Percentiles rank a stretch among this genome's conserved stretches.
Evolutionary conservation across 1,140 invertebrate genomes (phyloP).

Genomic region (Bilobella aurantiaca): DNA sequence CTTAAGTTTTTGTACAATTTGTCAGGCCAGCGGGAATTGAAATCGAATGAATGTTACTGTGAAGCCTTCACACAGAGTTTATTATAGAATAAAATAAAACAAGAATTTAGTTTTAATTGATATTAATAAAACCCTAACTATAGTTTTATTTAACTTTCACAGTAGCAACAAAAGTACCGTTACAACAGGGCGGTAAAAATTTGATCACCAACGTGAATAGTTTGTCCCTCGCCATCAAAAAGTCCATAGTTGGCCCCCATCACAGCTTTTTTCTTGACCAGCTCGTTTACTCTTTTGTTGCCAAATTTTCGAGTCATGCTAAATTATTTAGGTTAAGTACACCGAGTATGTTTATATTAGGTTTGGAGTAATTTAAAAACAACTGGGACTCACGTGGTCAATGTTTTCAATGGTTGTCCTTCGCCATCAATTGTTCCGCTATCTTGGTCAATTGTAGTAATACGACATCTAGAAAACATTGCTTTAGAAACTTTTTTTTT

Average conservation of each 20-base stretch:
- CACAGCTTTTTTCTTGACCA: not conserved
- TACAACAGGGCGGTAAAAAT: too few species aligned
- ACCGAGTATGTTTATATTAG: not conserved
- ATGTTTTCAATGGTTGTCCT: not conserved
- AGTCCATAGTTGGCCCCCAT: not conserved
- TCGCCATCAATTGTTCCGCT: not conserved
- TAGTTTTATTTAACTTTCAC: too few species aligned
- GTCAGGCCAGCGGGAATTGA: too few species aligned
- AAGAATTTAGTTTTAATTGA: too few species aligned
- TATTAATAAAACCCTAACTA: too few species aligned
- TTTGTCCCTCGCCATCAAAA: not conserved
- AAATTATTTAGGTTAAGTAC: not conserved
- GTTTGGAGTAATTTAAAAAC: not conserved
- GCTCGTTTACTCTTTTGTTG: not conserved
- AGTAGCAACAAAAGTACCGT: too few species aligned
- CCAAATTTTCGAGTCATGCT: not conserved
- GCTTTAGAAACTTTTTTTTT: not conserved
- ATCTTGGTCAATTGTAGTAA: not conserved
- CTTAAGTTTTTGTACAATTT: too few species aligned
- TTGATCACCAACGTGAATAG: not conserved
- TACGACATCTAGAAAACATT: not conserved
- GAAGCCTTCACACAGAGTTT: too few species aligned
- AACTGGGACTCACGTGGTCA: not conserved
- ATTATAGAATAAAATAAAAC: too few species aligned
- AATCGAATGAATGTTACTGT: too few species aligned